A percentile compares a stretch with the other conserved stretches of the same genome.
Conservation (phyloP, 2,888 invertebrate species). For the Loripinus fragilis region DNA sequence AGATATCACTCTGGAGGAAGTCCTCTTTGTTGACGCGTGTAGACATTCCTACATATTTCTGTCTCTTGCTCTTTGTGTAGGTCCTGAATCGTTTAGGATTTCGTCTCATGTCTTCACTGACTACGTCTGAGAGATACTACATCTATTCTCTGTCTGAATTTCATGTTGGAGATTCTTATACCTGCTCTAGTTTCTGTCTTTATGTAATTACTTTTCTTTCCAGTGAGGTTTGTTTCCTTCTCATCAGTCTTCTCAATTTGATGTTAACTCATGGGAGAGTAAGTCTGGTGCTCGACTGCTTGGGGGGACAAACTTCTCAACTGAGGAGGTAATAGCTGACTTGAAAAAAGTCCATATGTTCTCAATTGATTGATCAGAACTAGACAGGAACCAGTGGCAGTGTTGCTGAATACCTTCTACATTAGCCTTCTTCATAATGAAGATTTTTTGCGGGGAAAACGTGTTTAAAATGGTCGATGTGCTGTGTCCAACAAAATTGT, state of each 20-base stretch:
- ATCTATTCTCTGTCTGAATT: not conserved
- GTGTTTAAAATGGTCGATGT: no score
- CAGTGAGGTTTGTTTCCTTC: not conserved
- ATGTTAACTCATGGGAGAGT: slow-evolving; percentile 16
- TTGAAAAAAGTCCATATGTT: not conserved
- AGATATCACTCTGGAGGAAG: no score
- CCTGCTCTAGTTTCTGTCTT: not conserved
- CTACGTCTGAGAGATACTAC: not conserved
- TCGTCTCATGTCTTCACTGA: not conserved
- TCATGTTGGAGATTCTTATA: slow-evolving; percentile 6
- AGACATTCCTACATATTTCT: no score
- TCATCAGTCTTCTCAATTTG: not conserved
- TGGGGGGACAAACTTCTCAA: not conserved
- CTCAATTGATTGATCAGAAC: no score
- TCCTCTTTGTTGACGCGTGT: no score
- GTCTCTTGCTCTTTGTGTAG: slow-evolving; percentile 26
- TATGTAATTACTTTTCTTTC: not conserved
- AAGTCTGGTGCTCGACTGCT: not conserved
- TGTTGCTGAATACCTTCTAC: no score
- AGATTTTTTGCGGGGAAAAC: no score
- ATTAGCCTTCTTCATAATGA: no score
- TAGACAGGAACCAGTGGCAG: no score
- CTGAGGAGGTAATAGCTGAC: not conserved
- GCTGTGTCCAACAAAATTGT: no score
- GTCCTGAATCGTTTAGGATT: slow-evolving; percentile 24